These are phyloP conservation scores for Caerostris extrusa DNA, from an alignment of 1,140 invertebrate species.

Conservation along the genomic window DNA sequence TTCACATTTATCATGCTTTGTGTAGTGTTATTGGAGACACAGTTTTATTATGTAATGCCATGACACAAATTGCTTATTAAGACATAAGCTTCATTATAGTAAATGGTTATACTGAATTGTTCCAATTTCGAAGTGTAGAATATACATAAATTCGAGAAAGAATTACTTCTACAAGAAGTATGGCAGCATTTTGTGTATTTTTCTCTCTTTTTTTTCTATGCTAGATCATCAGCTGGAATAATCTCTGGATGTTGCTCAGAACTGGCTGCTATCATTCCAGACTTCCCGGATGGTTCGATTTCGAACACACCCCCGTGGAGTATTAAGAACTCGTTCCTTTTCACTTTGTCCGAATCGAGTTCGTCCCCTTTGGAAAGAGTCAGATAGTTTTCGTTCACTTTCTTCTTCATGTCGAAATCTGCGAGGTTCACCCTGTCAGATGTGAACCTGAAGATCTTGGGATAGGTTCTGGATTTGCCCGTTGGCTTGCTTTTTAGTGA, in stretches of 20 bases:
- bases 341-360: slow-evolving; percentile 76
- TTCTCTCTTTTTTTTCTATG: neutral
- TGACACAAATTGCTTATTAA: neutral
- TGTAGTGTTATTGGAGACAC: neutral
- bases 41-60: neutral
- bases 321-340: slow-evolving; percentile 77
- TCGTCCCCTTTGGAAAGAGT: slow-evolving; percentile 82
- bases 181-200: neutral
- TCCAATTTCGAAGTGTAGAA: neutral
- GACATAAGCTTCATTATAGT: no score
- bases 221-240: neutral
- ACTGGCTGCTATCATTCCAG: slow-evolving; percentile 21
- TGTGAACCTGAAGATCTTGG: slow-evolving; percentile 78
- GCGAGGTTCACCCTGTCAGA: slow-evolving; percentile 77
- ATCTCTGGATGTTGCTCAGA: neutral
- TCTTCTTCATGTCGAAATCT: slow-evolving; percentile 78
- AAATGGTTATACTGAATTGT: no score
- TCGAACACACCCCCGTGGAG: slow-evolving; percentile 78
- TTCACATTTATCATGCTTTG: neutral
- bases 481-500: slow-evolving; percentile 28
- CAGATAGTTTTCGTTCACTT: slow-evolving; percentile 80
- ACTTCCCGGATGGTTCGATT: slow-evolving; percentile 52
- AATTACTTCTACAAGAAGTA: neutral
- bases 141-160: neutral
- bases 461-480: slow-evolving; percentile 66